These are phyloP conservation scores for Elysia chlorotica DNA, from an alignment of 1,140 invertebrate species.

Conservation along the genomic window DNA sequence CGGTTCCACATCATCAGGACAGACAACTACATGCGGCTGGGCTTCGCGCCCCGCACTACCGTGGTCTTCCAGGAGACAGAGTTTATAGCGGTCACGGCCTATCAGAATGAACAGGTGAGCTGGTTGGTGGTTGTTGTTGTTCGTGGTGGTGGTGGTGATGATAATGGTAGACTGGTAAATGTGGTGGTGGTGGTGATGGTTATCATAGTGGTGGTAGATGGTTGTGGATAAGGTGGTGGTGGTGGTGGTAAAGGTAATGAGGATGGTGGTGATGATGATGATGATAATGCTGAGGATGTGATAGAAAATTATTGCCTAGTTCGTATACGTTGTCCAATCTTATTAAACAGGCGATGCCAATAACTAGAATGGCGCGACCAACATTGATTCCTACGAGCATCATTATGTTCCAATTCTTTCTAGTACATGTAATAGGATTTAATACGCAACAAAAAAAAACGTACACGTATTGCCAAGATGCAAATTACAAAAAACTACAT, in stretches of 20 bases:
- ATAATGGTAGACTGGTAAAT: not conserved
- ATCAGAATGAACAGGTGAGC: slow-evolving; percentile 63
- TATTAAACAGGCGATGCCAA: no score
- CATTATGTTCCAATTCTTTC: no score
- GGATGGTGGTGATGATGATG: no score
- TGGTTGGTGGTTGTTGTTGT: not conserved
- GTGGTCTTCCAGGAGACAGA: slow-evolving; percentile 99
- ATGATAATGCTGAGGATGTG: no score
- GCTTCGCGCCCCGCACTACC: slow-evolving; percentile 95
- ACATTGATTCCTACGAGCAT: no score
- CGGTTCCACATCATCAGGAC: slow-evolving; percentile 97
- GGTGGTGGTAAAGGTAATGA: not conserved
- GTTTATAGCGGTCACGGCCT: slow-evolving; percentile 81
- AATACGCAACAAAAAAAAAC: not conserved
- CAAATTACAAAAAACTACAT: not conserved
- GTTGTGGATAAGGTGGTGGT: not conserved
- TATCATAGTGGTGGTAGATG: no score
- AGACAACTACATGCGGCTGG: slow-evolving; percentile 95
- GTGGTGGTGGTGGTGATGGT: not conserved
- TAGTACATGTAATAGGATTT: no score
- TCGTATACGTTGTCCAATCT: not conserved
- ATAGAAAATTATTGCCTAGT: not conserved
- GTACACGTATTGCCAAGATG: not conserved
- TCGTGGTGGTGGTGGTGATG: no score
- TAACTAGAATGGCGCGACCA: not conserved